Evolutionary conservation across 2,113 vertebrate species (phyloP), one percentile per base, ranked within the genome.

Genomic region (Hippocampus comes): DNA sequence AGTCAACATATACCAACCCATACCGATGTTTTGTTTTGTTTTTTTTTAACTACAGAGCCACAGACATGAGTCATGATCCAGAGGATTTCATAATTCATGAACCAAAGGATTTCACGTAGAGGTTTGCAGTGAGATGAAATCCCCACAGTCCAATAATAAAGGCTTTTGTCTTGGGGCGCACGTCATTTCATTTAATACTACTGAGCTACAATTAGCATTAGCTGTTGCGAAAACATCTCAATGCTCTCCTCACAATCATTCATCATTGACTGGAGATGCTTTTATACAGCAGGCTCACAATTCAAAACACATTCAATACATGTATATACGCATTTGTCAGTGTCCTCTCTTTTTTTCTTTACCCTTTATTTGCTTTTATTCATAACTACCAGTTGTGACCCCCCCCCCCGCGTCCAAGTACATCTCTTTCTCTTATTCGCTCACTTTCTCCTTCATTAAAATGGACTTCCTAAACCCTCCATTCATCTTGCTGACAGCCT

Each of bases 401-500:
- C 79, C 76, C 74, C 68, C 64, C 76, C 76, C 68, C 64, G 1
- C 78, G 74, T 78, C 76, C 67, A 76, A 86, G 77, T 80, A 80
- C 78, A 75, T 79, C 84, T 87, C 82, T 81, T 86, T 88, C 77
- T 76, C 76, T 74, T n/a, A 67, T 84, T 84, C 73, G 72, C 82
- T 85, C 86, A 67, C 75, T 69, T 66, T 80, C 56, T 78, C 90
- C 89, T 90, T 91, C 91, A 92, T 92, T 92, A 91, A 90, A 92
- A 92, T 91, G 90, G 88, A 92, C 90, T 91, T 91, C 89, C 87
- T 90, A 88, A 91, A 92, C 89, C 89, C 87, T 86, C 90, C 91
- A 92, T 92, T 90, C 84, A 68, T 92, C 91, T 91, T 91, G 84
- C 86, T 91, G 91, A 92, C 91, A 92, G 91, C 79, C 67, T 77